Conservation (phyloP, 2,113 vertebrate genomes). For the Ochotona curzoniae region DNA sequence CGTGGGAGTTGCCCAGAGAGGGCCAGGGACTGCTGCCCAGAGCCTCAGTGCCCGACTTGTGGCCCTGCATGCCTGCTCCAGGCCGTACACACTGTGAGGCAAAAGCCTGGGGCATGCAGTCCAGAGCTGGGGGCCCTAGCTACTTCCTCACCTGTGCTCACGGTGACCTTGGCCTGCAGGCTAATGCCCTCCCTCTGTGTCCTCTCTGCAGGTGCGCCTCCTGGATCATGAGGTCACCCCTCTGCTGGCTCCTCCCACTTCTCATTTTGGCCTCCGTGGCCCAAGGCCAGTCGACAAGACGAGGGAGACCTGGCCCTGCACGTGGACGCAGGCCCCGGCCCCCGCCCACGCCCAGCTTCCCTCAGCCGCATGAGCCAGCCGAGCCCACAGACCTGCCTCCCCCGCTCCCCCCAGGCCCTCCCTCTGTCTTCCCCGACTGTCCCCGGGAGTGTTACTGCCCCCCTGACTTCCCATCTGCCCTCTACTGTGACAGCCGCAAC, state of each 20-base stretch:
- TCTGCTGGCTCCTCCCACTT: conserved; percentile 88
- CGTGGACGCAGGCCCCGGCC: conserved; percentile 80
- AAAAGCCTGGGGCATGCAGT: background rate
- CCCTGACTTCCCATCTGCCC: conserved; percentile 91
- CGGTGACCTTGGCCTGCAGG: background rate
- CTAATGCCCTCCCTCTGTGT: background rate
- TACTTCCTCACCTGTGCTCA: background rate
- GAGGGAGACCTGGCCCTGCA: conserved; percentile 72
- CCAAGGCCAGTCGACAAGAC: conserved; percentile 82
- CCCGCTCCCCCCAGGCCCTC: conserved; percentile 90
- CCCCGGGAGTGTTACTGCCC: conserved; percentile 95
- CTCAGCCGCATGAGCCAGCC: conserved; percentile 84
- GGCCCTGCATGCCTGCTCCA: background rate
- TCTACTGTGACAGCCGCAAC: conserved; percentile 98
- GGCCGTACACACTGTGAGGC: background rate
- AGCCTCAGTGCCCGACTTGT: background rate
- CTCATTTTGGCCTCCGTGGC: conserved; percentile 87
- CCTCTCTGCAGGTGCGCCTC: conserved; percentile 74
- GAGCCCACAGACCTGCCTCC: conserved; percentile 97
- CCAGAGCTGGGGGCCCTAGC: background rate
- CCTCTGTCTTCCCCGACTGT: conserved; percentile 92
- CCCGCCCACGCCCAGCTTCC: conserved; percentile 81
- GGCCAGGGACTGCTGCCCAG: background rate
- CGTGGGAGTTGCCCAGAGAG: background rate
- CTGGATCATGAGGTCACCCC: conserved; percentile 91